These are phyloP conservation scores for Cricetomys ansorgei DNA, from an alignment of 2,113 vertebrate genomes.

Conservation along the genomic window DNA sequence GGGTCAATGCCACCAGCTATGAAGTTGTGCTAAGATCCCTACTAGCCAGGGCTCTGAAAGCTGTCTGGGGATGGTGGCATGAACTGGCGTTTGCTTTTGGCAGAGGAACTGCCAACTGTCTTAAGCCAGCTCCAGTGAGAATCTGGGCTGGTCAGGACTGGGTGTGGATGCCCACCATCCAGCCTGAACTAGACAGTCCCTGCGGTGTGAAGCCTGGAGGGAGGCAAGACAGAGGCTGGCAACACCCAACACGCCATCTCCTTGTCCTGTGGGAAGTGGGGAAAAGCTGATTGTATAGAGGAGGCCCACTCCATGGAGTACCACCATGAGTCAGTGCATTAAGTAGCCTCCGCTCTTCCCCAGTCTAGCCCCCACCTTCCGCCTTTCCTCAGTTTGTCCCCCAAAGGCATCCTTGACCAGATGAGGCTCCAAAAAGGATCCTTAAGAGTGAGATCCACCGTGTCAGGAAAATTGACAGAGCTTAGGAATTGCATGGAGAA, in stretches of 20 bases:
- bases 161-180: background rate
- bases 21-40: background rate
- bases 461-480: background rate
- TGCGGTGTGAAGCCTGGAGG: background rate
- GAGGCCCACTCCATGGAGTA: background rate
- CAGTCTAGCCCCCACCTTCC: background rate
- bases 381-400: too few species aligned
- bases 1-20: background rate
- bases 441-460: background rate
- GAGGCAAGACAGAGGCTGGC: rapidly evolving
- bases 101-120: background rate
- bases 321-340: background rate
- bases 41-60: background rate
- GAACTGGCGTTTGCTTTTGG: conserved; percentile 5
- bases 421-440: too few species aligned
- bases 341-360: background rate
- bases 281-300: background rate
- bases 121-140: background rate
- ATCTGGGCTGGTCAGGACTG: background rate
- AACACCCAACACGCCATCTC: background rate
- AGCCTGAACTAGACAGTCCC: conserved; percentile 14
- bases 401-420: background rate
- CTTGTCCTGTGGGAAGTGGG: background rate
- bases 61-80: background rate
- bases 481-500: background rate